A percentile compares a stretch with the other conserved stretches of the same genome.
phyloP scores from a whole-genome alignment of 1,140 invertebrate genomes.

The Nebria ingens region DNA sequence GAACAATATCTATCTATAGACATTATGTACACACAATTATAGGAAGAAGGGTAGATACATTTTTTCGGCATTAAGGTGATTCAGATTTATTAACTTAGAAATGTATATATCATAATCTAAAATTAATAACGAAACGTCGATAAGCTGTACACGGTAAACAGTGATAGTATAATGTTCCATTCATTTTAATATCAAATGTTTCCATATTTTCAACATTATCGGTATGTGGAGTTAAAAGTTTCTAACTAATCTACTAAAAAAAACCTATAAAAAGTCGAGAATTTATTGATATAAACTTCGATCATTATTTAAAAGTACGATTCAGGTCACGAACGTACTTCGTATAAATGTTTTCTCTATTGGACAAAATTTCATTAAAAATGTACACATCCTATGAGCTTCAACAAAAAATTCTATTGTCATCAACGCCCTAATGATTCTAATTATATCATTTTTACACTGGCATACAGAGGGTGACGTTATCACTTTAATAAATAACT shows the following conservation, averaged over 20 bases:
- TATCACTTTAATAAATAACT: neutral
- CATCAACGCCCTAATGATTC: neutral
- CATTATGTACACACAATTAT: conserved; percentile 6
- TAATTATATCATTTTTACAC: neutral
- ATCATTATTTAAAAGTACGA: neutral
- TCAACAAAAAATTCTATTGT: conserved; percentile 6
- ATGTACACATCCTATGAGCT: conserved; percentile 1
- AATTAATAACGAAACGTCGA: too few species aligned
- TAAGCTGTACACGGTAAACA: too few species aligned
- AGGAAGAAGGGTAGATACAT: neutral
- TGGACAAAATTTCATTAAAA: neutral
- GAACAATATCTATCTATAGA: conserved; percentile 6
- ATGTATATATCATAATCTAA: too few species aligned
- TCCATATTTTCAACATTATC: too few species aligned
- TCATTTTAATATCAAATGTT: too few species aligned
- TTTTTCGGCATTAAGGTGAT: neutral
- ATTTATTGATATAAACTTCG: too few species aligned
- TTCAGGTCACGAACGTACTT: neutral
- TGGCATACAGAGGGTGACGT: neutral
- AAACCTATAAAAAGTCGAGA: too few species aligned
- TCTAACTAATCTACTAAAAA: too few species aligned
- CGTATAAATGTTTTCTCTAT: neutral
- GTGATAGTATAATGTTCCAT: too few species aligned
- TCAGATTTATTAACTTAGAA: too few species aligned
- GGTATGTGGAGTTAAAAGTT: too few species aligned